Conservation (phyloP, 1,140 invertebrate genomes). For the Drosophila murphyi region DNA sequence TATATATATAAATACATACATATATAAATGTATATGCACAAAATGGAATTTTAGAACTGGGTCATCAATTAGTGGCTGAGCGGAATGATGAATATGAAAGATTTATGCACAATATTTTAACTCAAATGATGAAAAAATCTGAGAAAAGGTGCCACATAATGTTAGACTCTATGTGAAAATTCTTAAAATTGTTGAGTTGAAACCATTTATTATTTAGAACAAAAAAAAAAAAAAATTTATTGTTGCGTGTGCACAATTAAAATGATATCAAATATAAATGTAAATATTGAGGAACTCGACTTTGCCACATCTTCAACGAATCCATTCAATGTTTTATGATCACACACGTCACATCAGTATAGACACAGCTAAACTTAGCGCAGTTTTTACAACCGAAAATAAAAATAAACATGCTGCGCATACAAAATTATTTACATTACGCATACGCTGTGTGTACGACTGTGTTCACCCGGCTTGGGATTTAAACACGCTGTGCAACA, state of each 20-base stretch:
- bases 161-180: neutral
- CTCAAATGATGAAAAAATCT: constrained; percentile 9
- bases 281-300: neutral
- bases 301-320: neutral
- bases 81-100: constrained; percentile 3
- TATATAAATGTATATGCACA: constrained; percentile 31
- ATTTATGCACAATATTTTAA: constrained; percentile 9
- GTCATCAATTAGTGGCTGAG: constrained; percentile 36
- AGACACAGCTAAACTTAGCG: constrained; percentile 15
- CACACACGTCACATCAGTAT: constrained; percentile 25
- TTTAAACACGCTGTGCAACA: constrained; percentile 65
- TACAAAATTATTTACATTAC: constrained; percentile 58
- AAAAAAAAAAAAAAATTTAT: neutral
- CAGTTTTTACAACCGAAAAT: constrained; percentile 45
- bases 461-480: constrained; percentile 27
- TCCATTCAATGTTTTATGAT: constrained; percentile 6
- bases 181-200: neutral
- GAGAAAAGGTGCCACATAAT: constrained; percentile 14
- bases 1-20: neutral
- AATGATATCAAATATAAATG: neutral
- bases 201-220: neutral
- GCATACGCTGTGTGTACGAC: constrained; percentile 64
- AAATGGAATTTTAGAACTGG: constrained; percentile 34
- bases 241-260: neutral
- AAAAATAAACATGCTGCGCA: constrained; percentile 47